A percentile compares a stretch with the other conserved stretches of the same genome.
Conservation (phyloP, 2,113 vertebrate genomes). For the Genyomyrus donnyi region DNA sequence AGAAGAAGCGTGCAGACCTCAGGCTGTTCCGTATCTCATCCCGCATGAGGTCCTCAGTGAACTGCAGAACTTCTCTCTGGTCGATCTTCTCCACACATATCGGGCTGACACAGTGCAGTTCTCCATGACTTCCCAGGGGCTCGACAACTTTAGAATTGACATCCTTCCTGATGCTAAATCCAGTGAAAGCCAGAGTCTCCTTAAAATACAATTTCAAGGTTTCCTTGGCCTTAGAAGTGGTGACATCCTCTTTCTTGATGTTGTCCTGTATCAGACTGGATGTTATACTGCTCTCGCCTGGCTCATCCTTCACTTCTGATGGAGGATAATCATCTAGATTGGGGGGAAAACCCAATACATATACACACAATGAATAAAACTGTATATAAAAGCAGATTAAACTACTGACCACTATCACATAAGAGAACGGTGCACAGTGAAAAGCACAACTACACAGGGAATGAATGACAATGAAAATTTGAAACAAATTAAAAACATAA, state of each 20-base stretch:
- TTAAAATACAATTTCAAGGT: constrained; percentile 65
- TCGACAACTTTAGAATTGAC: constrained; percentile 68
- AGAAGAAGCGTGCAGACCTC: constrained; percentile 79
- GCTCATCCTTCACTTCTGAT: constrained; percentile 24
- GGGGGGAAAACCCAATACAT: neutral
- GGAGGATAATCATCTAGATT: constrained; percentile 17
- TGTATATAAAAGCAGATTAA: neutral
- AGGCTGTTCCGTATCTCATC: constrained; percentile 83
- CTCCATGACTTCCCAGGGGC: constrained; percentile 65
- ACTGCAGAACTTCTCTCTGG: constrained; percentile 83
- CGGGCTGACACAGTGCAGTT: constrained; percentile 56
- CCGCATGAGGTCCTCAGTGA: constrained; percentile 77
- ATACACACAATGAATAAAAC: neutral
- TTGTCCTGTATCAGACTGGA: constrained; percentile 33
- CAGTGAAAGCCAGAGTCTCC: constrained; percentile 73
- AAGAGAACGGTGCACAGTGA: neutral
- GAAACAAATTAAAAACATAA: neutral
- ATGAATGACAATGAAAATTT: neutral
- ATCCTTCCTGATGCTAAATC: constrained; percentile 75
- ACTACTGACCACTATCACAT: neutral
- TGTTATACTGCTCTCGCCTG: constrained; percentile 30
- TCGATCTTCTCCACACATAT: constrained; percentile 65
- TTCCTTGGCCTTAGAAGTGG: constrained; percentile 58
- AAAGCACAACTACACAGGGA: neutral
- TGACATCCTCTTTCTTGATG: constrained; percentile 42